Conservation (phyloP, 1,140 invertebrate species). For the Eurosta solidaginis region DNA sequence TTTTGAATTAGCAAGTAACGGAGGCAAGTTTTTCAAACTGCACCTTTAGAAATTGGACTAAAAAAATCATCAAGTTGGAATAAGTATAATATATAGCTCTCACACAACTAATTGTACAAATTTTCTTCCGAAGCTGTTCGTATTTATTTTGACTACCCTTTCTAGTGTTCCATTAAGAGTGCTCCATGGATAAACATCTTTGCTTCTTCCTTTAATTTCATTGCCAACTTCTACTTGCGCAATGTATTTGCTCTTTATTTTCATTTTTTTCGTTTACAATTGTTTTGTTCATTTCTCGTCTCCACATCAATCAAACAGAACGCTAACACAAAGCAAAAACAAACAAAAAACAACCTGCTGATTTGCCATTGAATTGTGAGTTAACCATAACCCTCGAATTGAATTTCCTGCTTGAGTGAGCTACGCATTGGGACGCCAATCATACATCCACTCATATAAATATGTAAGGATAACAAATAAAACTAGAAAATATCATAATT, state of each 20-base stretch:
- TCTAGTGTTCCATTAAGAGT: too few species aligned
- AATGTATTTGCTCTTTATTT: neutral
- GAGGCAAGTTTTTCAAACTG: too few species aligned
- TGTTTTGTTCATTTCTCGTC: neutral
- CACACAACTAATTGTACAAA: too few species aligned
- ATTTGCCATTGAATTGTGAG: neutral
- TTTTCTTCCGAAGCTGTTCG: too few species aligned
- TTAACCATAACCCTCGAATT: slow-evolving; percentile 27
- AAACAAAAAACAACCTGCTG: slow-evolving; percentile 7
- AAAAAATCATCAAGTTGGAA: too few species aligned
- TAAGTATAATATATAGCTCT: too few species aligned
- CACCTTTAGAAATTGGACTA: too few species aligned
- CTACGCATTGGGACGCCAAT: slow-evolving; percentile 6
- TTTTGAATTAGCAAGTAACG: too few species aligned
- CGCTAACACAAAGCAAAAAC: neutral
- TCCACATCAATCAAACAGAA: neutral
- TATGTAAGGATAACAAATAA: slow-evolving; percentile 1
- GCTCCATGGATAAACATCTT: too few species aligned
- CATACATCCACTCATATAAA: too few species aligned
- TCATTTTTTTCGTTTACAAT: neutral
- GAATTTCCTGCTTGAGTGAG: neutral
- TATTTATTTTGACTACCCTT: too few species aligned
- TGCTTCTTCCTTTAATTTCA: neutral
- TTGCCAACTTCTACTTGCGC: neutral
- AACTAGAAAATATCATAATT: neutral